Percentiles rank a stretch among this genome's conserved stretches.
These are phyloP conservation scores for Proterorhinus semilunaris DNA, from an alignment of 2,113 vertebrate genomes.

Conservation along the genomic window DNA sequence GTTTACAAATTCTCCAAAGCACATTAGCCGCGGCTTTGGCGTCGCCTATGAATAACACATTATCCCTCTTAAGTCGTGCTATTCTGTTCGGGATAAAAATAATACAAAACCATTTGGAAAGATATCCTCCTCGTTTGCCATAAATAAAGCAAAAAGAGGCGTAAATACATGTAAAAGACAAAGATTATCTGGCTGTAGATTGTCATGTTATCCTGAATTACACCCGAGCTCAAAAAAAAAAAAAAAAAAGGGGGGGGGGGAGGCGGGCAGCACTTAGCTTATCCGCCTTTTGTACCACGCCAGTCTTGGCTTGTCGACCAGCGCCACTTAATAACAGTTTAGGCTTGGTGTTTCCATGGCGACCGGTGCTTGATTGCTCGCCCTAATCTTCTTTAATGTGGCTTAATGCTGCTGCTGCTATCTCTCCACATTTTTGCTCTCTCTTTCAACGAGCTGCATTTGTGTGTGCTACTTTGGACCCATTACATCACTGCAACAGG, in stretches of 20 bases:
- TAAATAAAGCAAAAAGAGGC: conserved; percentile 57
- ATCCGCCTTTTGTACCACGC: conserved; percentile 61
- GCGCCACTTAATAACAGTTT: conserved; percentile 72
- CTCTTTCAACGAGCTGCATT: conserved; percentile 15
- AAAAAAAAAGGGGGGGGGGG: conserved; percentile 10
- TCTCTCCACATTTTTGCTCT: conserved; percentile 43
- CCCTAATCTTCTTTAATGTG: conserved; percentile 79
- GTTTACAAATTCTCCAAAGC: neutral
- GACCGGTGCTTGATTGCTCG: conserved; percentile 74
- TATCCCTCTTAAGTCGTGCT: neutral
- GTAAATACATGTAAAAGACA: conserved; percentile 66
- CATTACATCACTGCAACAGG: conserved; percentile 14
- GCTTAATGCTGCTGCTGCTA: conserved; percentile 68
- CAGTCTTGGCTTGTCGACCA: conserved; percentile 58
- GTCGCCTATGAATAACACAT: conserved; percentile 5
- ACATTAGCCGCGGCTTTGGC: neutral
- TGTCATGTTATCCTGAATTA: conserved; percentile 66
- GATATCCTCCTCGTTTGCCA: conserved; percentile 10
- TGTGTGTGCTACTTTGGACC: neutral
- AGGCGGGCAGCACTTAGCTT: conserved; percentile 60
- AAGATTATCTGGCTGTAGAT: conserved; percentile 69
- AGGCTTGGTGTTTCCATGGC: conserved; percentile 67
- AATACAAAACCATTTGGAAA: conserved; percentile 9
- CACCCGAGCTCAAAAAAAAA: conserved; percentile 31
- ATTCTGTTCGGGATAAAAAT: conserved; percentile 11